Percentiles rank a stretch among this genome's conserved stretches.
Conservation (phyloP, 1,140 invertebrate genomes). For the Anastatus disparis region DNA sequence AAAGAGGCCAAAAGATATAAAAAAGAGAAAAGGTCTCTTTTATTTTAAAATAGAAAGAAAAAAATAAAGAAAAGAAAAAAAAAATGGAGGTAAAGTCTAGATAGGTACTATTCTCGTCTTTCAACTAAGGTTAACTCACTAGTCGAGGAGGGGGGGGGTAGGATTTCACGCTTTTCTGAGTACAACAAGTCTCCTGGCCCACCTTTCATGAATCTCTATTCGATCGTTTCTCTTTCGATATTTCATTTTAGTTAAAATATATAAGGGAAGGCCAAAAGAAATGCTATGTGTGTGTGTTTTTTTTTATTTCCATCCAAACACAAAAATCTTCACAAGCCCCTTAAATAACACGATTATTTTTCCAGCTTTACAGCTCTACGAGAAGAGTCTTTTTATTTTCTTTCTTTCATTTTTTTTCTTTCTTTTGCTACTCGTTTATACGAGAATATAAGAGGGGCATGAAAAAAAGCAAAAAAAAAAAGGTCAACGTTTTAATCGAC, state of each 20-base stretch:
- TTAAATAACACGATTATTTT: constrained; percentile 34
- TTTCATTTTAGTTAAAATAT: constrained; percentile 20
- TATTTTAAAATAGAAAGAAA: not conserved
- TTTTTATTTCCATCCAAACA: too few species aligned
- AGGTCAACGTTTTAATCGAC: not conserved
- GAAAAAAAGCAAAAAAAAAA: too few species aligned
- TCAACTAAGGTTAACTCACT: too few species aligned
- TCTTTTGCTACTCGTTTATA: too few species aligned
- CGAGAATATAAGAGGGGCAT: not conserved
- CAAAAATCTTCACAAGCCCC: too few species aligned
- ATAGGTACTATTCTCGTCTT: too few species aligned
- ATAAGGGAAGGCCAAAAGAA: not conserved
- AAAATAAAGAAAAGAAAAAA: not conserved
- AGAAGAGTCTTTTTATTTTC: not conserved
- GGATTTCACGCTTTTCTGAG: too few species aligned
- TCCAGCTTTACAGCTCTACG: not conserved
- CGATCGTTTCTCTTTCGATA: constrained; percentile 7
- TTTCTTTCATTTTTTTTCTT: not conserved
- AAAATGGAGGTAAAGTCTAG: not conserved
- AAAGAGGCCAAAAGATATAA: not conserved
- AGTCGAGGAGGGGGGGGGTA: too few species aligned
- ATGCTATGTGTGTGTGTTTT: not conserved
- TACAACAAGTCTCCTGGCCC: too few species aligned
- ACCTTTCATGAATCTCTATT: too few species aligned
- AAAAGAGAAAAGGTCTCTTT: too few species aligned